A percentile compares a stretch with the other conserved stretches of the same genome.
Evolutionary conservation across 2,113 vertebrate species (phyloP).

Genomic region (Ascaphus truei): DNA sequence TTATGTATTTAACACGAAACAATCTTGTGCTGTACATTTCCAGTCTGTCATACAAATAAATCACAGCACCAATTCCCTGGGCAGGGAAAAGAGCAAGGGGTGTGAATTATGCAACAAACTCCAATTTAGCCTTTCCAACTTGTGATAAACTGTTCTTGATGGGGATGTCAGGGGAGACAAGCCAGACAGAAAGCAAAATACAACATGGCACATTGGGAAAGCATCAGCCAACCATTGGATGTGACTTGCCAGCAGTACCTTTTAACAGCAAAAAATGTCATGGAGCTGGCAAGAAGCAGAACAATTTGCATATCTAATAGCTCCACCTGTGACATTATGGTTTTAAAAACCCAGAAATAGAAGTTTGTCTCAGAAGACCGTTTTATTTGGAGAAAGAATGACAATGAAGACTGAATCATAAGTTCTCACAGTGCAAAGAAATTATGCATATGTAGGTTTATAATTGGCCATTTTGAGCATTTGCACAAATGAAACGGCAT

Average conservation of each 20-base stretch:
- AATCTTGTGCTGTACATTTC: background rate
- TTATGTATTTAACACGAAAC: background rate
- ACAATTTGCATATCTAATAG: background rate
- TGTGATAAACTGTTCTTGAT: slow-evolving; percentile 17
- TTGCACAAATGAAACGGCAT: too few relatives aligned
- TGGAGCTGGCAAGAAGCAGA: background rate
- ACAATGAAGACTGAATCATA: too few relatives aligned
- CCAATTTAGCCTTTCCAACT: slow-evolving; percentile 20
- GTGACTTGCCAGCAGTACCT: background rate
- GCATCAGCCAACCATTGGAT: background rate
- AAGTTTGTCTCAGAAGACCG: too few relatives aligned
- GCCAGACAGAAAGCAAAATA: slow-evolving; percentile 18
- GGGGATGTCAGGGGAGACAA: slow-evolving; percentile 16
- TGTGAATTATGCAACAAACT: slow-evolving; percentile 30
- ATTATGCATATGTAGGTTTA: too few relatives aligned
- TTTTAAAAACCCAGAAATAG: too few relatives aligned
- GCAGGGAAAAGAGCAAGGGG: background rate
- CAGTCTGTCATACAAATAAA: too few relatives aligned
- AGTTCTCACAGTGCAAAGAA: too few relatives aligned
- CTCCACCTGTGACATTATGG: background rate
- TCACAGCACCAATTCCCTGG: background rate
- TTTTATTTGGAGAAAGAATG: too few relatives aligned
- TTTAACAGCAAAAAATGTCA: background rate
- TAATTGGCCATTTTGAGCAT: too few relatives aligned
- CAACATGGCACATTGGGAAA: slow-evolving; percentile 21